A percentile compares a stretch with the other conserved stretches of the same genome.
phyloP scores from a whole-genome alignment of 2,797 vertebrate species.

The Limnodromus scolopaceus region DNA sequence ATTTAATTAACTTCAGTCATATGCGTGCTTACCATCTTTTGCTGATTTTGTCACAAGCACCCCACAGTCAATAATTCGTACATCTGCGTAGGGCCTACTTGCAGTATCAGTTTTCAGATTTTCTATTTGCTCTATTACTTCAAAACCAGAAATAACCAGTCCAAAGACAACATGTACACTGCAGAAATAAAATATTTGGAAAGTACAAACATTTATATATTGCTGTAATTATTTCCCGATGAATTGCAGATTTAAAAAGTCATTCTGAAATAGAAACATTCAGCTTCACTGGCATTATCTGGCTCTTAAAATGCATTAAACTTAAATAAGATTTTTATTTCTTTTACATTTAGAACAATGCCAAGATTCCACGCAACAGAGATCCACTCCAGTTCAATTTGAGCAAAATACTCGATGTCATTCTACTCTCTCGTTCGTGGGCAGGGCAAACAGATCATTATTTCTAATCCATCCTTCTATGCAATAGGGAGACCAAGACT shows the following conservation, averaged over 20 bases:
- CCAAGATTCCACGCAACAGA: not conserved
- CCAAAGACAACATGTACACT: conserved; percentile 98
- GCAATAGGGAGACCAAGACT: not conserved
- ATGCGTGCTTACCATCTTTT: conserved; percentile 84
- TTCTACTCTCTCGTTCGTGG: not conserved
- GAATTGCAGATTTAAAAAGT: not conserved
- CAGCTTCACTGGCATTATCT: not conserved
- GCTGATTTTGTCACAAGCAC: conserved; percentile 91
- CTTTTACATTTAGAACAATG: not conserved
- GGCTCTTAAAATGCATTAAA: not conserved
- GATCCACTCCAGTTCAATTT: not conserved
- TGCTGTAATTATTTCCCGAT: fast-evolving
- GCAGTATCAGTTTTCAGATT: conserved; percentile 95
- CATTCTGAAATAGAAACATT: not conserved
- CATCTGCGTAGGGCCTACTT: conserved; percentile 96
- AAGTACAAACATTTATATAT: not conserved
- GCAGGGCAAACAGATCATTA: not conserved
- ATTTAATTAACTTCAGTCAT: not conserved
- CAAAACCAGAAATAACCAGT: conserved; percentile 95
- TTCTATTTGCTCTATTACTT: conserved; percentile 97
- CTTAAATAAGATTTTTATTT: not conserved
- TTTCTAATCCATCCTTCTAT: not conserved
- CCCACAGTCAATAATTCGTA: conserved; percentile 94
- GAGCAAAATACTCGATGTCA: not conserved
- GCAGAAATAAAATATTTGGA: conserved; percentile 39